Base-by-base conservation (phyloP, 2,888 invertebrate genomes). In the Tuta absoluta region DNA sequence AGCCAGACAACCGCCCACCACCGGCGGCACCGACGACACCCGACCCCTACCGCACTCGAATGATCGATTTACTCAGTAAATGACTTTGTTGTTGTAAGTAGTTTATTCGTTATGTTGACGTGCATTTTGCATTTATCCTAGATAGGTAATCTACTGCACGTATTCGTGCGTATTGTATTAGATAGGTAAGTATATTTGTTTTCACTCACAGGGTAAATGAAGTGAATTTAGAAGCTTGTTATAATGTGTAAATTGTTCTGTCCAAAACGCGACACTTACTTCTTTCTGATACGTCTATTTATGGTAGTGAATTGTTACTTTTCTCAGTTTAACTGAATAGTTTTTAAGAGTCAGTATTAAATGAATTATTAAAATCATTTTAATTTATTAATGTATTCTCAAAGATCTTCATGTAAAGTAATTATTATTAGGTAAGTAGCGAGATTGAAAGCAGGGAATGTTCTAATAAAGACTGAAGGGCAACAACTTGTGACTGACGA, bases 161-260 rank as follows among this genome's bases (percentile, higher is more conserved):
- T 81, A 83, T 86, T 87, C 78, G 89, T 88, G 88, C 86, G 71
- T 82, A 81, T 83, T 85, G 78, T 81, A 81, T 71, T 82, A 77
- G 82, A 75, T 81, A 83, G 80, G 80, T 82, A 82, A 79, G 76
- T 80, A 75, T 80, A 78, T 78, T 82, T 81, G 83, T 84, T 82
- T 82, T 83, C 82, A 85, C 84, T 84, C 80, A 90, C 91, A 91
- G 91, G 91, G 91, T 91, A 91, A 89, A 82, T 78, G 73, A 71
- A 69, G 76, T 73, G 71, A 78, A 63, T 65, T 63, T 65, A 53
- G 64, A 64, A 62, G 61, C 49, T 61, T 61, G 45, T 60, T 38
- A 45, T 11, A 58, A 58, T 37, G n/a, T 24, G 14, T 56, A 56
- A 24, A 56, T n/a, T 14, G 14, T 24, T n/a, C 4, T 56, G 56